Base-by-base conservation (phyloP, 2,888 invertebrate species). In the Epinotia nisella region DNA sequence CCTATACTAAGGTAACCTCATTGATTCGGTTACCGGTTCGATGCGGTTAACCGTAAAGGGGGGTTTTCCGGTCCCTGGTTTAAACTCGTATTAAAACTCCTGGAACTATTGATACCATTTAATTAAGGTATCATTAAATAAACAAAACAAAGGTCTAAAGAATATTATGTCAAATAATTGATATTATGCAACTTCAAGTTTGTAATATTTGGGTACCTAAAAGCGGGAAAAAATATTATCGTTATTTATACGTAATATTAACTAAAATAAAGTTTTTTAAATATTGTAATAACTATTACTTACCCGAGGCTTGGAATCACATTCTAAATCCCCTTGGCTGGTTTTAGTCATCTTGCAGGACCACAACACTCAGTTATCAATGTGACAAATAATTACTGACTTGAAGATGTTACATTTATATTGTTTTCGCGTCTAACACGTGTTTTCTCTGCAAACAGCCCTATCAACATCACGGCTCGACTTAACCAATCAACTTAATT, bases 391-490 rank as follows among this genome's bases (percentile, higher is more conserved):
- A 74, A 76, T 70, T 45, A 53, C n/a, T 59, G 15, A 58, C 19
- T 61, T 21, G 35, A 56, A 66, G 60, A 62, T 72, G 67, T 70
- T 74, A 49, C 73, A 69, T 76, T 72, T 76, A 77, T 78, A 76
- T 77, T 64, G 49, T 66, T 60, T 74, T 67, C 66, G 4, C 21
- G 15, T 39, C 53, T 17, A 45, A 61, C 68, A 69, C 73, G 41
- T 81, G 79, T 82, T 78, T 73, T 80, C 78, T 74, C 17, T 76
- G 74, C 78, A 82, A 81, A 81, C 60, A 65, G 66, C 35, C 62
- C 73, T 77, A 74, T 77, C 77, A n/a, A 29, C 73, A 61, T 67
- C 58, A 49, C 58, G 15, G 59, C 53, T 61, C 41, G 74, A 69
- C 71, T 76, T 76, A 75, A 76, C 68, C 71, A 75, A 72, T 76